Conservation (phyloP, 2,888 invertebrate genomes). For the Dynastes grantii region DNA sequence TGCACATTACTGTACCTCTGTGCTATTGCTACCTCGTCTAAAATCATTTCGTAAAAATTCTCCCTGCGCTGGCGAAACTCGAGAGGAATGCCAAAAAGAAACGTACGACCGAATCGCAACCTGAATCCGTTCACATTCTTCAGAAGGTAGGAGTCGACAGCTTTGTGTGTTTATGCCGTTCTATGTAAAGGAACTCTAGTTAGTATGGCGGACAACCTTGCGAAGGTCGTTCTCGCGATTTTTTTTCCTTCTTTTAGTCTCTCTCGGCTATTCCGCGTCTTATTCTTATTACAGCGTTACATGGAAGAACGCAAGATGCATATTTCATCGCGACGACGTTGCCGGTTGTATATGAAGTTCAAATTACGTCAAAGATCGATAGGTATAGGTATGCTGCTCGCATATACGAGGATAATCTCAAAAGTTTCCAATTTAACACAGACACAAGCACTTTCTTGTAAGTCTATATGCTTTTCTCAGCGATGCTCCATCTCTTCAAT, state of each 20-base stretch:
- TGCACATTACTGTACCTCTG: no score
- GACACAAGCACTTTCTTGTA: no score
- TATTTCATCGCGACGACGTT: not conserved
- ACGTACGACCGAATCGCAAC: not conserved
- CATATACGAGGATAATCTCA: no score
- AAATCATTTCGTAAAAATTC: not conserved
- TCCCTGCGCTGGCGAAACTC: not conserved
- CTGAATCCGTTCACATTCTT: constrained; percentile 15
- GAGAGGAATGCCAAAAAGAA: not conserved
- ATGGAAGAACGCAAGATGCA: not conserved
- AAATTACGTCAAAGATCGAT: not conserved
- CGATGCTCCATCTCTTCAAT: no score
- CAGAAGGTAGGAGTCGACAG: not conserved
- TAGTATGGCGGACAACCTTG: constrained; percentile 17
- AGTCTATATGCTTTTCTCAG: no score
- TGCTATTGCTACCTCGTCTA: no score
- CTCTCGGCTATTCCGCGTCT: not conserved
- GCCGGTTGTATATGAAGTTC: not conserved
- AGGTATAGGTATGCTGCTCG: not conserved
- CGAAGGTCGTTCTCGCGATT: constrained; percentile 14
- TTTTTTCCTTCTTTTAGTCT: not conserved
- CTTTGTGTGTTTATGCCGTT: not conserved
- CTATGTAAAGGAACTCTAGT: not conserved
- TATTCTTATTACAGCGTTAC: not conserved
- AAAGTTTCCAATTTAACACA: no score